A percentile compares a stretch with the other conserved stretches of the same genome.
Conservation (phyloP, 92 coral and sea anemone genomes). For the Anthopleura xanthogrammica region DNA sequence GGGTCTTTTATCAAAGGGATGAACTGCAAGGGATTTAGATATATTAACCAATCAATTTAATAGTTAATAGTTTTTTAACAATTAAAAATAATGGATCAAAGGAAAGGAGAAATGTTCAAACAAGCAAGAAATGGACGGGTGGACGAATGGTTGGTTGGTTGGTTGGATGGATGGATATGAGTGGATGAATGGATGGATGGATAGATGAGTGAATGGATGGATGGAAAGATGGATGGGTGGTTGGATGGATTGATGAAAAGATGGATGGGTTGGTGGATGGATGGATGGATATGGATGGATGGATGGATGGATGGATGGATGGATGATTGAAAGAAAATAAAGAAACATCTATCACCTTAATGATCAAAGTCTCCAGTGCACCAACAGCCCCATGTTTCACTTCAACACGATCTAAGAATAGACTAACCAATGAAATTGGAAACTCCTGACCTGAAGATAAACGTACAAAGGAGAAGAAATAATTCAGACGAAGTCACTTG, state of each 20-base stretch:
- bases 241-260: too few species aligned
- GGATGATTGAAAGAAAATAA: background rate
- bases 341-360: background rate
- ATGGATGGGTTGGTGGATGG: background rate
- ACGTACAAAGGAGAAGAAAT: background rate
- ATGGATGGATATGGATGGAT: background rate
- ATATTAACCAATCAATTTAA: background rate
- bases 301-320: background rate
- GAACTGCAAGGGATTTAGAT: background rate
- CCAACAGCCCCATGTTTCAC: background rate
- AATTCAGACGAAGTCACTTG: background rate
- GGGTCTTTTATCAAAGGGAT: background rate
- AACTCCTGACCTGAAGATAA: background rate
- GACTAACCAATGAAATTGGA: background rate
- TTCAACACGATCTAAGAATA: slow-evolving; percentile 1
- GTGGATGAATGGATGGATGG: background rate
- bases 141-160: background rate
- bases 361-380: background rate
- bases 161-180: background rate
- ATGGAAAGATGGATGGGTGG: too few species aligned
- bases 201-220: background rate
- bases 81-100: too few species aligned
- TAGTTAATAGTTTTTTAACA: too few species aligned
- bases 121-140: too few species aligned
- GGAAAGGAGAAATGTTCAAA: too few species aligned